phyloP scores from a whole-genome alignment of 2,888 invertebrate genomes.

The Melanargia galathea region DNA sequence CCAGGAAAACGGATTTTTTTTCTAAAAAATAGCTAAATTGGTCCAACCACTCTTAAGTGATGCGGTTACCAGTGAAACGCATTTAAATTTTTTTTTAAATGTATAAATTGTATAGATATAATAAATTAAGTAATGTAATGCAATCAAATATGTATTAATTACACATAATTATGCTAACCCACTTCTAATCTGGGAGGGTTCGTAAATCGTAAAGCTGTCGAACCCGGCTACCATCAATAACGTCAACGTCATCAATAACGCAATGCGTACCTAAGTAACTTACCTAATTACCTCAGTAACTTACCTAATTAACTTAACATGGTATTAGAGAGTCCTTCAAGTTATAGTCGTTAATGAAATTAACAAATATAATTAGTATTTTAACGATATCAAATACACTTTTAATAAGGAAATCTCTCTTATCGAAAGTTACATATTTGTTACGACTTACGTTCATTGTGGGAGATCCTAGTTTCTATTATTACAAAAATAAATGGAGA shows the following conservation, averaged over 20 bases:
- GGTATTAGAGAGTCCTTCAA: conserved; percentile 5
- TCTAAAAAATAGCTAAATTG: too few relatives aligned
- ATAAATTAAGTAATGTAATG: background rate
- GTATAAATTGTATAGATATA: background rate
- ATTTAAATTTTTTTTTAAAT: too few relatives aligned
- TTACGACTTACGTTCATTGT: too few relatives aligned
- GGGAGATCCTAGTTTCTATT: too few relatives aligned
- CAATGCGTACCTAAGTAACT: conserved; percentile 6
- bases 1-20: too few relatives aligned
- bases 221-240: conserved; percentile 15
- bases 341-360: background rate
- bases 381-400: too few relatives aligned
- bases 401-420: too few relatives aligned
- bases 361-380: background rate
- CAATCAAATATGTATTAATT: conserved; percentile 6
- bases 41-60: too few relatives aligned
- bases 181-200: conserved; percentile 12
- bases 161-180: conserved; percentile 1
- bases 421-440: too few relatives aligned
- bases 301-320: conserved; percentile 12
- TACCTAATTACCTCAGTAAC: too few relatives aligned
- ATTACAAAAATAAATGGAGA: too few relatives aligned
- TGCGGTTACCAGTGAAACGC: too few relatives aligned
- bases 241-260: conserved; percentile 18
- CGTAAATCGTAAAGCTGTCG: conserved; percentile 18